Base-by-base conservation (phyloP, 2,888 invertebrate genomes). In the Pollenia angustigena region DNA sequence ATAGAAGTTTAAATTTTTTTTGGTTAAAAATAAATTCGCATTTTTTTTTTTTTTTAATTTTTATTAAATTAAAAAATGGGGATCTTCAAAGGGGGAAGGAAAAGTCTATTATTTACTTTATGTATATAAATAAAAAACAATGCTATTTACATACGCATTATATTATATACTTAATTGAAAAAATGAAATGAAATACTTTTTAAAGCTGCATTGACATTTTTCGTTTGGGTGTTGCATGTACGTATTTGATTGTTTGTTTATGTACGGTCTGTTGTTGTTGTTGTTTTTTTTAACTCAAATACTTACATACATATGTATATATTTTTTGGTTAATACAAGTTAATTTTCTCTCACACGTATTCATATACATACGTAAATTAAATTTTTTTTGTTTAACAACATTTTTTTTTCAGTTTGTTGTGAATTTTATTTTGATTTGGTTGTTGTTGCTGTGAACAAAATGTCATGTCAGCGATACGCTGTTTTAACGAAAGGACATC, bases 381-480 rank as follows among this genome's bases (percentile, higher is more conserved):
- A 48, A 71, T 86, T 68, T 75, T 71, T 69, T 56, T 16, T 48
- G 14, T 44, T 42, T 40, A 42, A 58, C 0, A 58, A 32, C 14
- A 18, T 44, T 50, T 68, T 72, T 72, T 74, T 23, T 60, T 18
- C 23, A 23, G 23, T 23, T 23, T 23, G 23, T 23, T 23, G 23
- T 23, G 23, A 50, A 44, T 42, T 40, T 60, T 12, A 23, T 18
- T 12, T n/a, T n/a, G 44, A 46, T 46, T 48, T 75, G 56, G 46
- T 56, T 80, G 75, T 52, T 56, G 54, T 72, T 85, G n/a, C n/a
- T n/a, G 64, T 81, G 46, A 71, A 72, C 71, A 81, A 78, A 87
- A 72, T 83, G 80, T 83, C 87, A 85, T 87, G 87, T 87, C 85
- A 81, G 85, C 79, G 81, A 84, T 58, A 81, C 66, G 79, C 79